Evolutionary conservation across 64 coral and sea anemone genomes (phyloP).

Genomic region (Acropora tenuis): DNA sequence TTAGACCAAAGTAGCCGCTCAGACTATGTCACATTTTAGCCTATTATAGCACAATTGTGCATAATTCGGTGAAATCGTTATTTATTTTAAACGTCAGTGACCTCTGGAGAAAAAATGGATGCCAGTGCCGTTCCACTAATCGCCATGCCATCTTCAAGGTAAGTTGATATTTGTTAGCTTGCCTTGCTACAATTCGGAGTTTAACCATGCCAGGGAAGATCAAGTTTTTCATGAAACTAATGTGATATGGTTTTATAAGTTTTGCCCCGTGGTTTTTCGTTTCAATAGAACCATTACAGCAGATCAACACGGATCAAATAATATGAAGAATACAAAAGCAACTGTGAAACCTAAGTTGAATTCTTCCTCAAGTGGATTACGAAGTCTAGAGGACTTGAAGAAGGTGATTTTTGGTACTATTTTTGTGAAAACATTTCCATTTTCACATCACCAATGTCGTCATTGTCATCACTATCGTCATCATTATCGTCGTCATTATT

Average conservation of each 20-base stretch:
- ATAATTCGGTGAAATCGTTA: background rate
- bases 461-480: no score
- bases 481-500: no score
- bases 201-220: background rate
- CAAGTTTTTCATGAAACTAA: background rate
- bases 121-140: no score
- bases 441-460: no score
- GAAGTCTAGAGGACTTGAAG: conserved; percentile 90
- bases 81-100: background rate
- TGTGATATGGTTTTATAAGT: background rate
- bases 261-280: background rate
- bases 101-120: background rate
- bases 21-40: no score
- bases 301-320: background rate
- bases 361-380: conserved; percentile 50
- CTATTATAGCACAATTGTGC: no score
- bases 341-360: background rate
- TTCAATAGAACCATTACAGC: background rate
- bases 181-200: background rate
- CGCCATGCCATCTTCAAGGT: conserved; percentile 1
- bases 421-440: background rate
- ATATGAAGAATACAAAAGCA: background rate
- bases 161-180: background rate
- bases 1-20: no score
- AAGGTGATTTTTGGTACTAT: conserved; percentile 30